Conservation (phyloP, 2,797 vertebrate species). For the Zalophus californianus region DNA sequence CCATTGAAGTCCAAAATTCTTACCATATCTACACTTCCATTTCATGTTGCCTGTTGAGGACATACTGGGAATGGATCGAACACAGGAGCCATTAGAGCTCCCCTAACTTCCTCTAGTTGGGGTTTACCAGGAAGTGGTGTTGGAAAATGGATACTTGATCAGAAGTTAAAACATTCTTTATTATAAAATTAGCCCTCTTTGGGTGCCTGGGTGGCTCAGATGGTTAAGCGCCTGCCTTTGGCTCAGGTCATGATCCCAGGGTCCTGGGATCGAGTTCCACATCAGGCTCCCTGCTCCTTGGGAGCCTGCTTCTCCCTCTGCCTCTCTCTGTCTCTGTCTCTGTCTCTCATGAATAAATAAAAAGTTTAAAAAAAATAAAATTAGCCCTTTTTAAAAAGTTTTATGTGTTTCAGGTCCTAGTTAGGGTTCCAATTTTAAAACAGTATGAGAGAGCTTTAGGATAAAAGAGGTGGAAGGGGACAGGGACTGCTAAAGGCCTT, state of each 20-base stretch:
- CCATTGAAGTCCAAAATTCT: slow-evolving; percentile 4
- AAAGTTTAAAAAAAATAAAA: too few relatives aligned
- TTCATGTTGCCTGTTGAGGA: slow-evolving; percentile 34
- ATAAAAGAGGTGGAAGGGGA: background rate
- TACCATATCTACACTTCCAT: background rate
- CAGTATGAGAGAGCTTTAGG: background rate
- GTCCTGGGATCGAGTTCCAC: too few relatives aligned
- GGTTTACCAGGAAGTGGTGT: background rate
- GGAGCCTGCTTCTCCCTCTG: too few relatives aligned
- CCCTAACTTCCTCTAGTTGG: background rate
- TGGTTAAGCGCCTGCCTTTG: too few relatives aligned
- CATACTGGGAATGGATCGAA: background rate
- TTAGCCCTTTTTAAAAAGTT: background rate
- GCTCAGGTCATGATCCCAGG: too few relatives aligned
- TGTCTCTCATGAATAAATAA: too few relatives aligned
- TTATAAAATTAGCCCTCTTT: background rate
- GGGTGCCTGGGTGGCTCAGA: too few relatives aligned
- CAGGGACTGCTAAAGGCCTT: background rate
- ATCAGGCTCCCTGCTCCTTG: too few relatives aligned
- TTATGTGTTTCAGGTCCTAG: background rate
- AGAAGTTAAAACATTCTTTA: slow-evolving; percentile 23
- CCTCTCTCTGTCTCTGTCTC: too few relatives aligned
- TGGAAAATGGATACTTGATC: background rate
- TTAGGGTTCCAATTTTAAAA: background rate
- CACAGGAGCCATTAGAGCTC: background rate